phyloP scores from a whole-genome alignment of 2,113 vertebrate species.

The Charadrius vociferus region DNA sequence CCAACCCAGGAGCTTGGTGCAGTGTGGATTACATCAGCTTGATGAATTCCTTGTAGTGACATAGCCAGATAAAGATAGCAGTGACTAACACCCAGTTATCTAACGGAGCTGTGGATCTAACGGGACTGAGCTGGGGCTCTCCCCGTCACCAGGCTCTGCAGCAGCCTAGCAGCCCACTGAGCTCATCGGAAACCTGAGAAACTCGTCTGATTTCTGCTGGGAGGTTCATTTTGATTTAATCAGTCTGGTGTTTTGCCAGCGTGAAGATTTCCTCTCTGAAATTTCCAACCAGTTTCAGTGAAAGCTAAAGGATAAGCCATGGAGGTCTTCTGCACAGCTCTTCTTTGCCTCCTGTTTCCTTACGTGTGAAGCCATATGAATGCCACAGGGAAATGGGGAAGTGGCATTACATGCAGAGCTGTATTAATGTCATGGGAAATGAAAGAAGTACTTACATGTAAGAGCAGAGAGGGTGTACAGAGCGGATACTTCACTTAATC shows the following conservation, averaged over 20 bases:
- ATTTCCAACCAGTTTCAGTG: neutral
- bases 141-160: neutral
- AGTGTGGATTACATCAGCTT: neutral
- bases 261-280: neutral
- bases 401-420: neutral
- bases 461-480: neutral
- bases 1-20: neutral
- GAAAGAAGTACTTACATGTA: neutral
- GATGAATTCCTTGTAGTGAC: neutral
- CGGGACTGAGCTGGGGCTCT: neutral
- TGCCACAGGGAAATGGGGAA: neutral
- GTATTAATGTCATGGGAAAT: neutral
- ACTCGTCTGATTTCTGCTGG: neutral
- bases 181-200: conserved; percentile 37
- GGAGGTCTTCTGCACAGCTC: neutral
- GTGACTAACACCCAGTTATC: neutral
- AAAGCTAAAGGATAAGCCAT: neutral
- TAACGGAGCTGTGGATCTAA: neutral
- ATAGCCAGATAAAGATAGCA: neutral
- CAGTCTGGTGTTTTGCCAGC: neutral
- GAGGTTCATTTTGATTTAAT: conserved; percentile 13
- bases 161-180: conserved; percentile 26
- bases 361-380: rapidly evolving
- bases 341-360: neutral
- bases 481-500: neutral